Conservation (phyloP, 2,888 invertebrate species). For the Spisula solida region DNA sequence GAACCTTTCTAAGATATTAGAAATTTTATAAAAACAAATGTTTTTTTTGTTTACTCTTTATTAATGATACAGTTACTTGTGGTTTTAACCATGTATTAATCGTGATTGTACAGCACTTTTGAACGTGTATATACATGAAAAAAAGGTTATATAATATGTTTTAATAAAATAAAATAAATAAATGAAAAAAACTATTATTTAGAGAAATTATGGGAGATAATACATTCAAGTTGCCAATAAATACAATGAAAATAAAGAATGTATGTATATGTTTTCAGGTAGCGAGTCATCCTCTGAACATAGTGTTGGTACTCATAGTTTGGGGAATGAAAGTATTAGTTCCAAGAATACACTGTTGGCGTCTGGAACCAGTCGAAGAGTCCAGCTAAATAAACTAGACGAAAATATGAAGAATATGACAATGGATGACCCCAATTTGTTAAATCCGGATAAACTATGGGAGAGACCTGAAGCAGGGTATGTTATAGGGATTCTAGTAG, state of each 20-base stretch:
- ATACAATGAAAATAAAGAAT: neutral
- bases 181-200: no score
- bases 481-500: neutral
- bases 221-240: no score
- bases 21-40: no score
- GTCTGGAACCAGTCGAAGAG: conserved; percentile 68
- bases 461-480: conserved; percentile 89
- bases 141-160: no score
- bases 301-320: conserved; percentile 81
- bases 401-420: conserved; percentile 84
- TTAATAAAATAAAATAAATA: no score
- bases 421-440: conserved; percentile 88
- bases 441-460: conserved; percentile 95
- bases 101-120: no score
- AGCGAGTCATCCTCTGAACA: conserved; percentile 91
- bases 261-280: conserved; percentile 73
- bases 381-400: conserved; percentile 76
- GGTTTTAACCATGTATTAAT: no score
- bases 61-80: no score
- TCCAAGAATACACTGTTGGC: conserved; percentile 93
- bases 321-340: conserved; percentile 88
- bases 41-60: no score
- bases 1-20: no score
- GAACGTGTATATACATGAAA: no score
- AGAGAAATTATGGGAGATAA: no score